Evolutionary conservation across 2,797 vertebrate species (phyloP).

Genomic region (Arctocebus calabarensis): DNA sequence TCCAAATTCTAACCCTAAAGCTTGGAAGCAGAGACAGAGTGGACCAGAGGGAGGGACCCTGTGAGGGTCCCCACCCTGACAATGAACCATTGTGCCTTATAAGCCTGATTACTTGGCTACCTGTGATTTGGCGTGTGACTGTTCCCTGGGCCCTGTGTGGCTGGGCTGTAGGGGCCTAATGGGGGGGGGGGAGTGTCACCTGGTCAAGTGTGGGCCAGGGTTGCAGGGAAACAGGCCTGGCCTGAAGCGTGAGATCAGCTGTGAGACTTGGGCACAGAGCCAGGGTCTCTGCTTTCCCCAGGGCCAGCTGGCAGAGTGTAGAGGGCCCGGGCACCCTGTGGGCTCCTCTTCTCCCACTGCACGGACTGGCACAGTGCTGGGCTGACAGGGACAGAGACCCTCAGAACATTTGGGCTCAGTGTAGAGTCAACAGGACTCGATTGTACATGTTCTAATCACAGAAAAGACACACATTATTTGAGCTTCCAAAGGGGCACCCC

Average conservation of each 20-base stretch:
- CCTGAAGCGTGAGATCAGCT: background rate
- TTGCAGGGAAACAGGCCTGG: background rate
- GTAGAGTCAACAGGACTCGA: background rate
- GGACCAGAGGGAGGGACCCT: background rate
- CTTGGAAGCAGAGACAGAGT: background rate
- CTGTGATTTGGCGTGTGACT: background rate
- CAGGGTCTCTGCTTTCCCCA: background rate
- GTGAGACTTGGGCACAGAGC: background rate
- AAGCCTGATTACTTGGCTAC: background rate
- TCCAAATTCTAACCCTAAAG: background rate
- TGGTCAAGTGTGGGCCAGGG: background rate
- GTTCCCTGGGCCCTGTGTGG: background rate
- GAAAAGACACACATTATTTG: background rate
- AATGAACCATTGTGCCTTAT: background rate
- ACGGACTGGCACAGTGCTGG: accelerated
- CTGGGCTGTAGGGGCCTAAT: background rate
- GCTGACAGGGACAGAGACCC: background rate
- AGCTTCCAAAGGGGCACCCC: background rate
- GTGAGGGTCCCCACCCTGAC: background rate
- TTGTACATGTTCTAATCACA: background rate
- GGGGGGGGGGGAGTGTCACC: too few species aligned
- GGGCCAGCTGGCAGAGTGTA: background rate
- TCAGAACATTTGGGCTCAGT: background rate
- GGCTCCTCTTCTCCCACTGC: background rate
- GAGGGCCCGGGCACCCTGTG: accelerated